These are phyloP conservation scores for Perccottus glenii DNA, from an alignment of 2,113 vertebrate genomes.

Conservation along the genomic window DNA sequence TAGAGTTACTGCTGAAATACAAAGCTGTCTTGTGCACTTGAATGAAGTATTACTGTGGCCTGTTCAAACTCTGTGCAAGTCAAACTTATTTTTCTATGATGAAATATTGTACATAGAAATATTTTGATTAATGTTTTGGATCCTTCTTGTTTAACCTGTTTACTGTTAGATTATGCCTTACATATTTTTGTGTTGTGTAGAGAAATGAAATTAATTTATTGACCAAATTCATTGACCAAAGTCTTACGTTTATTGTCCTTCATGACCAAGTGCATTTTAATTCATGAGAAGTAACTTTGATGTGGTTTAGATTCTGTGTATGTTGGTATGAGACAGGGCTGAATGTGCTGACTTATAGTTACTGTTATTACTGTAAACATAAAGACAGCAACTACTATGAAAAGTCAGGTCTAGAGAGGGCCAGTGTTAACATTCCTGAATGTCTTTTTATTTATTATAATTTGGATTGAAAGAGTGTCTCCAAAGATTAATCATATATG, in stretches of 20 bases:
- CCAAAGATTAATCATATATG: constrained; percentile 11
- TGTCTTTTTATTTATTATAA: constrained; percentile 37
- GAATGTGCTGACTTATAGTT: constrained; percentile 25
- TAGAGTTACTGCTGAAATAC: constrained; percentile 47
- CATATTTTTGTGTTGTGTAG: constrained; percentile 64
- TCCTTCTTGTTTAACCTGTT: constrained; percentile 60
- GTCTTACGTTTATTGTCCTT: constrained; percentile 70
- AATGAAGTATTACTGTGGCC: constrained; percentile 44
- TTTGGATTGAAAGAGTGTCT: constrained; percentile 27
- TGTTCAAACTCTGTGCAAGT: constrained; percentile 59
- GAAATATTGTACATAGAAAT: constrained; percentile 72
- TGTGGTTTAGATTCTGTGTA: constrained; percentile 23
- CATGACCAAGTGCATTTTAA: constrained; percentile 74
- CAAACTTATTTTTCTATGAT: constrained; percentile 77
- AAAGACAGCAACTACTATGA: constrained; percentile 7
- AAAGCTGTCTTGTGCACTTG: constrained; percentile 51
- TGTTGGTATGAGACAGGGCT: constrained; percentile 22
- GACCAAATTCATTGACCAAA: constrained; percentile 79
- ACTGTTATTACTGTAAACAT: constrained; percentile 45
- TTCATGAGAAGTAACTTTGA: constrained; percentile 49
- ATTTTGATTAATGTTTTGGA: constrained; percentile 70
- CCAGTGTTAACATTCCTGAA: constrained; percentile 20
- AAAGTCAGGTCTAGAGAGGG: neutral
- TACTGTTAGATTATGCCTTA: constrained; percentile 70
- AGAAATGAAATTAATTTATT: constrained; percentile 48